A percentile compares a stretch with the other conserved stretches of the same genome.
Evolutionary conservation across 2,888 invertebrate species (phyloP).

Genomic region (Dicyrtomina minuta): DNA sequence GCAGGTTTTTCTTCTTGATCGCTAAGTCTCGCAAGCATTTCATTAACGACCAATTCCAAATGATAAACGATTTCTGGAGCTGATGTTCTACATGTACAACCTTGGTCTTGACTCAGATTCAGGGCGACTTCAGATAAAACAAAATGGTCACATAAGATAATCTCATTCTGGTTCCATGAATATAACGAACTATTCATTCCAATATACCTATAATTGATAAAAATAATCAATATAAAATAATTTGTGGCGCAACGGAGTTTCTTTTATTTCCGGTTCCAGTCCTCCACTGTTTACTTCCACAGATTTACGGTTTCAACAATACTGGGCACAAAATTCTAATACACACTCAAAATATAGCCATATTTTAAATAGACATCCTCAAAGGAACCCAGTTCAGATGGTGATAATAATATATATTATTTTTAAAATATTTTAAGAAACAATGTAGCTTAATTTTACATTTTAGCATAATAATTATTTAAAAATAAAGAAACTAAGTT

Average conservation of each 20-base stretch:
- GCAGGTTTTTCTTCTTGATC: slow-evolving; percentile 36
- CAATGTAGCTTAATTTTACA: background rate
- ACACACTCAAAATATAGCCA: no score
- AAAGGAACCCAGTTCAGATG: no score
- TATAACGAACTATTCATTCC: background rate
- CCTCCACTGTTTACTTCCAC: no score
- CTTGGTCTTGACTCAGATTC: background rate
- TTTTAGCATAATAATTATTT: background rate
- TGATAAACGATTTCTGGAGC: background rate
- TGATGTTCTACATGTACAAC: slow-evolving; percentile 21
- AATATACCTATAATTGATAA: background rate
- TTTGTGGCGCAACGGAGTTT: no score
- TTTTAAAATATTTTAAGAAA: background rate
- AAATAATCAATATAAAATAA: no score
- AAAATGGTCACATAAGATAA: slow-evolving; percentile 13
- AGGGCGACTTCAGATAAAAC: slow-evolving; percentile 13
- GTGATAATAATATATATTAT: no score
- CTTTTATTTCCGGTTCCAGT: no score
- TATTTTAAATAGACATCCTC: no score
- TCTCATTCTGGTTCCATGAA: background rate
- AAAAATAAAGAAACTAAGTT: background rate
- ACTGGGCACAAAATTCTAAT: no score
- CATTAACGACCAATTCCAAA: slow-evolving; percentile 33
- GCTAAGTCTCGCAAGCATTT: slow-evolving; percentile 22
- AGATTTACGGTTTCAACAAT: no score